Evolutionary conservation across 1,140 invertebrate genomes (phyloP).

Genomic region (Rhopalosiphum padi): DNA sequence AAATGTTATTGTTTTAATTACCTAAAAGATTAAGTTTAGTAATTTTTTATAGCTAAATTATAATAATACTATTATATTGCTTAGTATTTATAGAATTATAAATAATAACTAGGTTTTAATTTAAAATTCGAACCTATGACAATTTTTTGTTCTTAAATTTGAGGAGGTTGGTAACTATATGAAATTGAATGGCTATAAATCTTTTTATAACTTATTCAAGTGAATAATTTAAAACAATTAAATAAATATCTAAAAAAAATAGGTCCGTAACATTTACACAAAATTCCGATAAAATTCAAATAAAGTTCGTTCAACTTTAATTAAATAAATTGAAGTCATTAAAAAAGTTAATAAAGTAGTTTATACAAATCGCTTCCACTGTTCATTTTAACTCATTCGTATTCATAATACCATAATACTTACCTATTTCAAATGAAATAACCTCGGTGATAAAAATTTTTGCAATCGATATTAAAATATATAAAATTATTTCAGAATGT

Average conservation of each 20-base stretch:
- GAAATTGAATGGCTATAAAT: not conserved
- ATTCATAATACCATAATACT: not conserved
- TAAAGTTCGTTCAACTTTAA: not conserved
- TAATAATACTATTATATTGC: no score
- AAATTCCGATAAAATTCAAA: not conserved
- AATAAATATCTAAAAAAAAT: not conserved
- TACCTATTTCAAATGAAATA: not conserved
- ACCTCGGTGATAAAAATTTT: not conserved
- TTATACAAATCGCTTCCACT: not conserved
- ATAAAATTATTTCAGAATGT: slow-evolving; percentile 67
- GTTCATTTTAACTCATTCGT: not conserved
- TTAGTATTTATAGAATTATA: not conserved
- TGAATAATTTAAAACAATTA: not conserved
- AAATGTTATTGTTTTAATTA: not conserved
- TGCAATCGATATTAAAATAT: not conserved
- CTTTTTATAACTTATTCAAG: not conserved
- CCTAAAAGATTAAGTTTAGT: no score
- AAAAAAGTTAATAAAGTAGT: not conserved
- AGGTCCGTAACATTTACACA: not conserved
- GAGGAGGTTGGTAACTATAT: not conserved
- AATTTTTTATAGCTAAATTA: no score
- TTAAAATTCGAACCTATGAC: not conserved
- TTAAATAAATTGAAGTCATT: not conserved
- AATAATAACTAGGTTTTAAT: not conserved
- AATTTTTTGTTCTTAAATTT: not conserved